Evolutionary conservation across 2,888 invertebrate genomes (phyloP).

Genomic region (Aspidiotus destructor): DNA sequence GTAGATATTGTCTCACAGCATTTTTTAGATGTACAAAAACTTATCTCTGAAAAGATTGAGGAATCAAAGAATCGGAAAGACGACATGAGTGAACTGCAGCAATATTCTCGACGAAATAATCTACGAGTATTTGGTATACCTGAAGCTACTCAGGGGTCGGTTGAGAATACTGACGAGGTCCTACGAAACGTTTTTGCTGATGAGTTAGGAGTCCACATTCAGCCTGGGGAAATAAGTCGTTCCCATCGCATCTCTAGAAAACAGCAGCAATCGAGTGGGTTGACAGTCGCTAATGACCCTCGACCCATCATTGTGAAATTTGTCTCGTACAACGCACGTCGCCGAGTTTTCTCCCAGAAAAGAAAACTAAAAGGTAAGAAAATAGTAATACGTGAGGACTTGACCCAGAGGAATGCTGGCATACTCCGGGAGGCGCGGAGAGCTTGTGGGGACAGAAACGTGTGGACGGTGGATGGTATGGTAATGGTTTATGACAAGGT

Average conservation of each 20-base stretch:
- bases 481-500: not conserved
- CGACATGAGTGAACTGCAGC: too few relatives aligned
- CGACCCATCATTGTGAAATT: not conserved
- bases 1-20: too few relatives aligned
- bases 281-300: not conserved
- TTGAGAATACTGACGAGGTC: too few relatives aligned
- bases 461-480: not conserved
- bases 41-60: too few relatives aligned
- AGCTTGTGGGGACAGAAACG: not conserved
- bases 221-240: not conserved
- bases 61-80: too few relatives aligned
- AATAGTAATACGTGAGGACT: not conserved
- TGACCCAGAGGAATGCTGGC: not conserved
- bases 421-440: not conserved
- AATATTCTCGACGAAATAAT: too few relatives aligned
- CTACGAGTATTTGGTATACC: too few relatives aligned
- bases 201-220: too few relatives aligned
- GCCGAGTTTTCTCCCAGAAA: not conserved
- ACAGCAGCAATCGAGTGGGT: not conserved
- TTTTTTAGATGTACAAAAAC: too few relatives aligned
- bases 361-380: not conserved
- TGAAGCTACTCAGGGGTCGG: too few relatives aligned
- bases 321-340: not conserved
- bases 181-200: too few relatives aligned
- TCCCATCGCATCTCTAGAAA: not conserved